Evolutionary conservation across 2,113 vertebrate species (phyloP).

Genomic region (Sitta europaea): DNA sequence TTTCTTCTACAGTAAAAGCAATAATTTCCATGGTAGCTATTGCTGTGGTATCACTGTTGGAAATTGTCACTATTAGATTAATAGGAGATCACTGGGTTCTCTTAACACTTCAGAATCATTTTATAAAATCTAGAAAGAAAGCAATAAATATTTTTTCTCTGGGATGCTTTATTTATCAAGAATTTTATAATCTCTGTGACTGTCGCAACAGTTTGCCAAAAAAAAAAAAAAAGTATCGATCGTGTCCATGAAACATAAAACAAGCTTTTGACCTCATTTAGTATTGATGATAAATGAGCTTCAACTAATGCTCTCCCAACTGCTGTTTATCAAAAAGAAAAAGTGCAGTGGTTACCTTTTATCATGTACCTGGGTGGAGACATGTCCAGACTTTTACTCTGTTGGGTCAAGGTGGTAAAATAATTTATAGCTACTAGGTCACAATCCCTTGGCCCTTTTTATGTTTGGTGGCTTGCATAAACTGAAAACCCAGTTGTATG

Average conservation of each 20-base stretch:
- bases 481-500: background rate
- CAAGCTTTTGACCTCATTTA: background rate
- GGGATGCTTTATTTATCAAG: background rate
- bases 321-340: background rate
- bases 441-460: background rate
- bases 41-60: background rate
- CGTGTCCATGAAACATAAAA: background rate
- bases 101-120: background rate
- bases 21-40: background rate
- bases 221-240: background rate
- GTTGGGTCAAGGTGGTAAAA: conserved; percentile 7
- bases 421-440: background rate
- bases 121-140: background rate
- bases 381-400: background rate
- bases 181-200: background rate
- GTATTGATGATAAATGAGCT: background rate
- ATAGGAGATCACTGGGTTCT: background rate
- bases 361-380: background rate
- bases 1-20: background rate
- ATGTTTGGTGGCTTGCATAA: background rate
- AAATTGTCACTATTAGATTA: background rate
- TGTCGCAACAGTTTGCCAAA: background rate
- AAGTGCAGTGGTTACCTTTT: conserved; percentile 20
- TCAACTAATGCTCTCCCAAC: background rate
- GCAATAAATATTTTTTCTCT: background rate